Evolutionary conservation across 2,888 invertebrate genomes (phyloP), one percentile per base, ranked within the genome.

Genomic region (Mantis religiosa): DNA sequence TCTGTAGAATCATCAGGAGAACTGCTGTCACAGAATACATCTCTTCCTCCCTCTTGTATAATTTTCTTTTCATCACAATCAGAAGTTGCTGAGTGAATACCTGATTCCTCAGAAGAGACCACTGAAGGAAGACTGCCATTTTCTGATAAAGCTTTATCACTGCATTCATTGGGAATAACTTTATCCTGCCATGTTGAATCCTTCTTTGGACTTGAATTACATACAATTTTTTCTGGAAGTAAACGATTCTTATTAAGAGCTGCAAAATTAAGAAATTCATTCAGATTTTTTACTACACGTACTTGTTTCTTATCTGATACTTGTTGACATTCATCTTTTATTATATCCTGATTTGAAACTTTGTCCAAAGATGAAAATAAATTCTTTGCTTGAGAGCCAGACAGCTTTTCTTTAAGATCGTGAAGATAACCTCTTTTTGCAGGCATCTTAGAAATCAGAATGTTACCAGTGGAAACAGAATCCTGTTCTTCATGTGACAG

Each of bases 1-100:
- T 97, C 97, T 91, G 97, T 96, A 2, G 96, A 96, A 92, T 97
- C 97, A 91, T 97, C 97, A 0, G 97, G 97, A 90, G 97, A 97
- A 91, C 95, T 95, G 86, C 95, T 95, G 89, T 95, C 95, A 90
- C 95, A 85, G 30, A 84, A 84, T 28, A 28, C 85, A 71, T 88
- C 88, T 47, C 83, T 54, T 25, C 54, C 27, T 28, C 83, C 84
- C 0, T 41, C 28, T 47, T 71, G 87, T 14, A 30, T 12, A 28
- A 84, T 84, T 9, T 88, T 88, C 30, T 82, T 88, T 27, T 84
- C 28, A 28, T 87, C 87, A 30, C 30, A 81, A 14, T 28, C 41
- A 28, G 54, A 20, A 20, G n/a, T 30, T 82, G 34, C 30, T 81
- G 87, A 87, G 12, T 85, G 28, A 25, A n/a, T 81, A 9, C 83